A percentile compares a stretch with the other conserved stretches of the same genome.
Conservation (phyloP, 2,113 vertebrate species). For the Epinephelus fuscoguttatus region DNA sequence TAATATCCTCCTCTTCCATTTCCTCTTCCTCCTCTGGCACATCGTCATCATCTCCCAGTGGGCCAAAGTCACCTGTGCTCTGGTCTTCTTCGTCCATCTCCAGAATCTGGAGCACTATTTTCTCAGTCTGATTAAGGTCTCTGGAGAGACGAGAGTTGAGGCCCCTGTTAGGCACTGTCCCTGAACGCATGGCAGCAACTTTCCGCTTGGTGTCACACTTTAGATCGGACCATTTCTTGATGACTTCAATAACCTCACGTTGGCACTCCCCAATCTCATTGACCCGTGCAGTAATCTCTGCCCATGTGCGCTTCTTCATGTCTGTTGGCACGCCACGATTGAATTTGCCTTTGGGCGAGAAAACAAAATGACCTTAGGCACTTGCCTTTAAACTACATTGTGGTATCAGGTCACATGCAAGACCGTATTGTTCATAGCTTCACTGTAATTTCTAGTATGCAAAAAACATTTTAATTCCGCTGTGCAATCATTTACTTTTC, state of each 20-base stretch:
- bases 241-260: conserved; percentile 85
- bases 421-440: background rate
- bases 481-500: background rate
- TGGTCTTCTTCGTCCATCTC: conserved; percentile 79
- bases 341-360: conserved; percentile 79
- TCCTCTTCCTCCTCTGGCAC: conserved; percentile 78
- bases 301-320: conserved; percentile 84
- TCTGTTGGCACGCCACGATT: conserved; percentile 83
- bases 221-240: conserved; percentile 88
- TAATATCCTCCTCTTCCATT: conserved; percentile 81
- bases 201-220: conserved; percentile 87
- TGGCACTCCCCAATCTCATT: conserved; percentile 87
- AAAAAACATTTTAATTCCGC: background rate
- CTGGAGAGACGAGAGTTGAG: conserved; percentile 74
- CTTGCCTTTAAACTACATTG: background rate
- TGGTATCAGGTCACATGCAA: background rate
- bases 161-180: conserved; percentile 64
- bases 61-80: conserved; percentile 62
- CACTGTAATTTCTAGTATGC: background rate
- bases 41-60: conserved; percentile 76
- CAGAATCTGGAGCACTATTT: conserved; percentile 85
- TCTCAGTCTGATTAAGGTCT: conserved; percentile 83
- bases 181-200: conserved; percentile 81
- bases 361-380: background rate
- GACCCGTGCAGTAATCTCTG: conserved; percentile 84